Base-by-base conservation (phyloP, 2,113 vertebrate genomes). In the Chloroceryle aenea region DNA sequence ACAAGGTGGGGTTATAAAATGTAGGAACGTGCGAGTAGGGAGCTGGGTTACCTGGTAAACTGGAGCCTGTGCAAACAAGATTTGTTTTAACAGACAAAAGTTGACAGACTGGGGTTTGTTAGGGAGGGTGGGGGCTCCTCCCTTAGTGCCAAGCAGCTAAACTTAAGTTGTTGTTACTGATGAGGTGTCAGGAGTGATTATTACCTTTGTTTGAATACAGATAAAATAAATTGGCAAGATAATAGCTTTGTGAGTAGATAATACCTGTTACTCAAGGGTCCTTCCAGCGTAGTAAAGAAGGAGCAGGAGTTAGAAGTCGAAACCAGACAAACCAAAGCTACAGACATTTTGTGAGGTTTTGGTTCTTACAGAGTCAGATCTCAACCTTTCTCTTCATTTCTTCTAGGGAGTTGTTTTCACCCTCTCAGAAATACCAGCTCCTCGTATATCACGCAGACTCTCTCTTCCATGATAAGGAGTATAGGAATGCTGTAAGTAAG, bases 381-480 rank as follows among this genome's bases (percentile, higher is more conserved):
- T 59, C 17, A 45, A 26, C 25, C 7, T 89, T 12, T 90, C 29
- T 95, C 55, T 40, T 92, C 69, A 10, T 94, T 95, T 97, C 68
- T 83, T 59, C 29, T 36, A 99, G 99, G 72, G 99, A 99, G 59
- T 96, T 99, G 63, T 99, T 99, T 92, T 99, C 99, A 4, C 99
- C 99, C 1, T 99, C 99, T 47, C 99, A 99, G 98, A 99, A 99
- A 98, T 99, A 99, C 97, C 99, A 99, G 97, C 97, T 99, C 88
- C 97, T 99, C 89, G 99, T 99, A 7, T 99, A 99, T 90, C 99
- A 99, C 2, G 99, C 99, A 9, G 99, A 99, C 92, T 98, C 99
- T 71, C 99, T 99, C 30, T 99, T 99, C 91, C 99, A 99, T 10
- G 99, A 99, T 87, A 99, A 99, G 92, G 99, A 99, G 8, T 99